Percentiles rank a stretch among this genome's conserved stretches.
Evolutionary conservation across 2,113 vertebrate genomes (phyloP).

Genomic region (Psittacula cyanocephala): DNA sequence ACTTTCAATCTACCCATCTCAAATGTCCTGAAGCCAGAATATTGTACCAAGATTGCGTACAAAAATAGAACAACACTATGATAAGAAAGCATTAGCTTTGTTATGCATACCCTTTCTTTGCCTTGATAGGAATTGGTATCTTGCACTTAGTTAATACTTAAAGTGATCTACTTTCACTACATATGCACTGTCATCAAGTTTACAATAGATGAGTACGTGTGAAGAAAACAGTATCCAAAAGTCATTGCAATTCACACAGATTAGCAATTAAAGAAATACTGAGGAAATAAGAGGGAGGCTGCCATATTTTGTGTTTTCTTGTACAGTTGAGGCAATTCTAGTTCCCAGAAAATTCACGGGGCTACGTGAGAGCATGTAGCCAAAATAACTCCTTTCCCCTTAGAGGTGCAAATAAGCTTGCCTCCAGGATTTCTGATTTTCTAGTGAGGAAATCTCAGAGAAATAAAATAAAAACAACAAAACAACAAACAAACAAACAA

Average conservation of each 20-base stretch:
- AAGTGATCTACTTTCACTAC: background rate
- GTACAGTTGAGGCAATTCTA: background rate
- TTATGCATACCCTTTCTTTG: background rate
- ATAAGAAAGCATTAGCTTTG: background rate
- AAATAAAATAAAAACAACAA: background rate
- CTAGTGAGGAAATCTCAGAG: background rate
- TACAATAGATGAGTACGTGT: background rate
- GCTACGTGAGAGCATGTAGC: background rate
- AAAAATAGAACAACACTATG: background rate
- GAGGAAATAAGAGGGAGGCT: background rate
- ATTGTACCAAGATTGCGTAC: background rate
- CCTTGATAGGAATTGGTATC: background rate
- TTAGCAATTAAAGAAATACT: background rate
- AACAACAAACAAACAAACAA: too few relatives aligned
- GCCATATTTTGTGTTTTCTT: background rate
- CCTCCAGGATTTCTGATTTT: background rate
- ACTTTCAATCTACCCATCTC: accelerated
- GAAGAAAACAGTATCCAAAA: background rate
- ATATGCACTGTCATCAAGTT: background rate
- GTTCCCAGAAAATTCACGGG: background rate
- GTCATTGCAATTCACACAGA: background rate
- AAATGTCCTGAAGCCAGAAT: background rate
- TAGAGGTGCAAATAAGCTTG: background rate
- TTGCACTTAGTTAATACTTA: background rate
- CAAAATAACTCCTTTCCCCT: background rate